Conservation (phyloP, 2,797 vertebrate genomes). For the Distichodus sexfasciatus region DNA sequence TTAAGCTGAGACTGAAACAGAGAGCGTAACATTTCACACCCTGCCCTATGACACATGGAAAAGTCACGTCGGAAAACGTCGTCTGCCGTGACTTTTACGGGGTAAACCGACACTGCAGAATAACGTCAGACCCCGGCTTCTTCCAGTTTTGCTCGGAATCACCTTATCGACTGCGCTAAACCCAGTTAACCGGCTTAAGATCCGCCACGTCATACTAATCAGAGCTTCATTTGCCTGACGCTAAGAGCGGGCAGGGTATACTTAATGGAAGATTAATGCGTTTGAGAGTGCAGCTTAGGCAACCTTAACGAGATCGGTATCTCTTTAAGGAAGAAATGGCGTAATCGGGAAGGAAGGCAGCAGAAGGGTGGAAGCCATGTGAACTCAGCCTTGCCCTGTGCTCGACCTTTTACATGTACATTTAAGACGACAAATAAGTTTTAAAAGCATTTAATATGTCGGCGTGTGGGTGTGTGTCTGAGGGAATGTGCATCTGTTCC, state of each 20-base stretch:
- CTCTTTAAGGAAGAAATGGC: slow-evolving; percentile 46
- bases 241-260: slow-evolving; percentile 25
- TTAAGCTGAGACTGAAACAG: too few relatives aligned
- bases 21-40: background rate
- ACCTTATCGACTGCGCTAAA: slow-evolving; percentile 36
- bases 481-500: slow-evolving; percentile 14
- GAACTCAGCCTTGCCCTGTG: background rate
- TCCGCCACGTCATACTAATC: slow-evolving; percentile 50
- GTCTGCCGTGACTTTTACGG: background rate
- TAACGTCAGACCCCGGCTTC: slow-evolving; percentile 9
- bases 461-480: background rate
- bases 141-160: slow-evolving; percentile 31
- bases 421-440: background rate
- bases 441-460: background rate
- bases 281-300: slow-evolving; percentile 41
- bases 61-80: background rate
- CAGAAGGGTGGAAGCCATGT: background rate
- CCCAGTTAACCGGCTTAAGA: slow-evolving; percentile 49
- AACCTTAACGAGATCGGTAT: slow-evolving; percentile 41
- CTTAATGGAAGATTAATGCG: slow-evolving; percentile 46
- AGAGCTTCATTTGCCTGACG: slow-evolving; percentile 36
- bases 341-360: slow-evolving; percentile 27
- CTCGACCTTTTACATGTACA: background rate
- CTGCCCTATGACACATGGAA: background rate
- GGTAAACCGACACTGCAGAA: background rate